Conservation (phyloP, 1,140 invertebrate species). For the Kradibia gibbosae region DNA sequence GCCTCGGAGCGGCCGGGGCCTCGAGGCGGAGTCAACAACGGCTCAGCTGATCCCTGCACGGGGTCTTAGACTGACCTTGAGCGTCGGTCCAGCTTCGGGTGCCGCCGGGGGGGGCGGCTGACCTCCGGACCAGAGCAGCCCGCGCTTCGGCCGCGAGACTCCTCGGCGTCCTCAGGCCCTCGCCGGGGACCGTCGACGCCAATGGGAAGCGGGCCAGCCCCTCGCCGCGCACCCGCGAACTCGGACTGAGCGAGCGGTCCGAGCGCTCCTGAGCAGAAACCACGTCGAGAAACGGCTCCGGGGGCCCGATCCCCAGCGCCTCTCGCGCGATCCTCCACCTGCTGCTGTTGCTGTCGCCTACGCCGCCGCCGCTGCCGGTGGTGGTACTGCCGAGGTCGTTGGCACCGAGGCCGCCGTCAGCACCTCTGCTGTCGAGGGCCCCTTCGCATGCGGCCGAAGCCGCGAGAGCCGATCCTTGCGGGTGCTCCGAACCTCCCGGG, state of each 20-base stretch:
- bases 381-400: no score
- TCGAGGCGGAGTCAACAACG: not conserved
- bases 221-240: slow-evolving; percentile 18
- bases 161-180: not conserved
- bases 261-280: slow-evolving; percentile 7
- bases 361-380: not conserved
- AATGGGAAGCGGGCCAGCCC: not conserved
- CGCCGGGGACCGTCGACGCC: not conserved
- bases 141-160: not conserved
- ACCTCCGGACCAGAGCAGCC: not conserved
- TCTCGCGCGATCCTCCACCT: no score
- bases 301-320: not conserved
- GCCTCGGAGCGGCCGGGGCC: not conserved
- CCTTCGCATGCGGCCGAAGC: slow-evolving; percentile 13
- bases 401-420: no score
- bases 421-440: no score
- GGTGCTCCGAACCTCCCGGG: not conserved
- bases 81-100: slow-evolving; percentile 63
- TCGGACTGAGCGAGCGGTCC: slow-evolving; percentile 22
- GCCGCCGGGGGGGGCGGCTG: not conserved
- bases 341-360: not conserved
- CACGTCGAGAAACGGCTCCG: not conserved
- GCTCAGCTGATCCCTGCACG: not conserved
- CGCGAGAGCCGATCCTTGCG: slow-evolving; percentile 7
- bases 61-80: slow-evolving; percentile 61